Base-by-base conservation (phyloP, 2,888 invertebrate species). In the Alentia gelatinosa region DNA sequence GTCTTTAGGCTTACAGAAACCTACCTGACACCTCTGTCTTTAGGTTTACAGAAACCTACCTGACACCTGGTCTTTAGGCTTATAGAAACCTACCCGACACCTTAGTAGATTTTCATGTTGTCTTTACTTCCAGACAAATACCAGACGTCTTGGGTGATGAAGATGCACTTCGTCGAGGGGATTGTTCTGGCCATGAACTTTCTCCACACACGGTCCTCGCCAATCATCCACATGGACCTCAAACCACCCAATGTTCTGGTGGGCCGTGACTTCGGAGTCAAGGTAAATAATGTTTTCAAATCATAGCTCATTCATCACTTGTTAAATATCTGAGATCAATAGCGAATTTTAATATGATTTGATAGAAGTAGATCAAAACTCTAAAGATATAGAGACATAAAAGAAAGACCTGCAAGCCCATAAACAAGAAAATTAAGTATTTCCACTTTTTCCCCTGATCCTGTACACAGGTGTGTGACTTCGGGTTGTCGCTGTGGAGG, bases 161-260 rank as follows among this genome's bases (percentile, higher is more conserved):
- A 92, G 75, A 79, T 93, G 12, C 91, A 93, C 30, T 92, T 94
- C 40, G 56, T 92, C 9, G 39, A 91, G 9, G 93, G 94, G 15
- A 92, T 94, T 0, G 91, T 91, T 1, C 91, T 91, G 26, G 94
- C 93, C 0, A 93, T 94, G 93, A 91, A 91, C 23, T 94, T 92
- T 89, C 92, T 94, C 23, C 94, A 94, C 89, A 89, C 90, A 0
- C 91, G 89, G 0, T 68, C 91, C 63, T 94, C 94, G 19, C 92
- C 93, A 1, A 92, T 94, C 35, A 92, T 94, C 19, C 94, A 94
- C 75, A 92, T 93, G 15, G 94, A 94, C 91, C 90, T 94, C 23
- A 94, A 94, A 90, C 93, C 93, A 40, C 93, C 94, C 23, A 94
- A 94, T 91, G 92, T 94, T 9, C 93, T 94, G 15, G 92, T 94